Conservation (phyloP, 2,113 vertebrate genomes). For the Pachyramphus minor region DNA sequence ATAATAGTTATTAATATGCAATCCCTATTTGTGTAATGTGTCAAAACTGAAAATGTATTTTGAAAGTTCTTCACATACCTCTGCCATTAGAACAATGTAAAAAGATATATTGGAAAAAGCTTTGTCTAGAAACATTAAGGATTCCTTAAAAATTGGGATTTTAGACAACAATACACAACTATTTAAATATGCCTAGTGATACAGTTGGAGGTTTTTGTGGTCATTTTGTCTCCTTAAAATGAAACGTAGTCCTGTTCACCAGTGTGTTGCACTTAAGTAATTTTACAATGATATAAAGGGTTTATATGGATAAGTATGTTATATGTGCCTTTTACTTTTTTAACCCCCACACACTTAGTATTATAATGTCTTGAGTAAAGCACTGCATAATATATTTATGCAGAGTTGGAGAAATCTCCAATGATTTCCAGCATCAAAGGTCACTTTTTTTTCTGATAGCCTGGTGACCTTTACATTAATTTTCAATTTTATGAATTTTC, state of each 20-base stretch:
- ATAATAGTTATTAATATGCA: neutral
- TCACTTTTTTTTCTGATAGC: slow-evolving; percentile 55
- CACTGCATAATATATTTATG: slow-evolving; percentile 33
- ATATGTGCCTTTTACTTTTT: neutral
- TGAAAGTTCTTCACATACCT: neutral
- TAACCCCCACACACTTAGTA: neutral
- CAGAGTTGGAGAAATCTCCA: neutral
- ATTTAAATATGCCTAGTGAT: neutral
- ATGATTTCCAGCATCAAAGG: slow-evolving; percentile 55
- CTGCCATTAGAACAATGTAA: neutral
- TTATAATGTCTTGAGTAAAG: slow-evolving; percentile 9
- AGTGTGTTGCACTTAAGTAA: neutral
- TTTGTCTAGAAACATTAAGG: neutral
- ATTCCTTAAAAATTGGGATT: neutral
- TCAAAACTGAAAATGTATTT: neutral
- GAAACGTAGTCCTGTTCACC: neutral
- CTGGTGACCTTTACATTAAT: slow-evolving; percentile 62
- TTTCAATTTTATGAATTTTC: slow-evolving; percentile 63
- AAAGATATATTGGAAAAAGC: neutral
- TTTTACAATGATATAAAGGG: neutral
- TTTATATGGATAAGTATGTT: neutral
- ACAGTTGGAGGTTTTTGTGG: neutral
- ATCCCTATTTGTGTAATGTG: neutral
- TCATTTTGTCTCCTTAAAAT: neutral
- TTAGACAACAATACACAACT: neutral